Evolutionary conservation across 2,888 invertebrate genomes (phyloP).

Genomic region (Bombylius discolor): DNA sequence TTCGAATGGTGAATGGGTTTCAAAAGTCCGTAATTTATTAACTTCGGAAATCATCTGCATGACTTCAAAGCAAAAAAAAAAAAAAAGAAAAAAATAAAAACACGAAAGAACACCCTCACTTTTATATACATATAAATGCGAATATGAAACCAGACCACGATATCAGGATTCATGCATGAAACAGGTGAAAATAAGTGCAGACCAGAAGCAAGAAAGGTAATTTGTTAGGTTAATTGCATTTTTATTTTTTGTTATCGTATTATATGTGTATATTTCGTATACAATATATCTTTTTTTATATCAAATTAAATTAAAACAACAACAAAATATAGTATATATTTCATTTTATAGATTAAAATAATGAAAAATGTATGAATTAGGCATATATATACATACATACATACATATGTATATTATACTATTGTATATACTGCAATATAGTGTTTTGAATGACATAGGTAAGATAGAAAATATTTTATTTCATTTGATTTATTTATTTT

Average conservation of each 20-base stretch:
- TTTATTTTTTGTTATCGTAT: background rate
- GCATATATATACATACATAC: too few relatives aligned
- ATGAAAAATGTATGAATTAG: background rate
- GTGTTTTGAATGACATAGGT: too few relatives aligned
- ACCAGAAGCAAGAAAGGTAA: background rate
- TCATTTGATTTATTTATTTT: too few relatives aligned
- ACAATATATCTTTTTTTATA: too few relatives aligned
- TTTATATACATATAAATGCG: background rate
- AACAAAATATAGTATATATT: too few relatives aligned
- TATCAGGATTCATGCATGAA: background rate
- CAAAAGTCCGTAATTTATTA: background rate
- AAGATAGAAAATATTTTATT: too few relatives aligned
- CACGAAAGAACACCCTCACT: background rate
- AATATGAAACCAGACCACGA: background rate
- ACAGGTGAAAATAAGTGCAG: constrained; percentile 3
- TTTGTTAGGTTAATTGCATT: constrained; percentile 10
- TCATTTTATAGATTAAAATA: background rate
- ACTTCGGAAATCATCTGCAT: background rate
- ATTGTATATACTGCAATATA: too few relatives aligned
- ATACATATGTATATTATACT: too few relatives aligned
- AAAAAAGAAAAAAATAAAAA: background rate
- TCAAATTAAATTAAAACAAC: too few relatives aligned
- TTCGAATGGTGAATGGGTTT: background rate
- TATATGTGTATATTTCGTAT: background rate
- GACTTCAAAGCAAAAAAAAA: background rate